Evolutionary conservation across 2,888 invertebrate genomes (phyloP).

Genomic region (Halictus ligatus): DNA sequence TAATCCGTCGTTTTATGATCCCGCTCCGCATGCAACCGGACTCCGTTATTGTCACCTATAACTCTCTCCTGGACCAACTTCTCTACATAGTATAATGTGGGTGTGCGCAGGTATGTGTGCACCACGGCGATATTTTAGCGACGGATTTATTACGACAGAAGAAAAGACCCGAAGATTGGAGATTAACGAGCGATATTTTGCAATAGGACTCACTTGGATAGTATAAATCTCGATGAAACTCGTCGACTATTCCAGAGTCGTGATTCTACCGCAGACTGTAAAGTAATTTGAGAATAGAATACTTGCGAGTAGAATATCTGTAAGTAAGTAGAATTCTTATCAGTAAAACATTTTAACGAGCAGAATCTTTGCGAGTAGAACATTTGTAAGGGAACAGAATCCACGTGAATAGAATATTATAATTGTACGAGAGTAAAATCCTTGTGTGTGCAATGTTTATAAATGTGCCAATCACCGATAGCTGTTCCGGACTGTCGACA

Average conservation of each 20-base stretch:
- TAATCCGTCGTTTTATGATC: conserved; percentile 79
- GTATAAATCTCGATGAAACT: conserved; percentile 15
- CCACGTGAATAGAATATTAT: no score
- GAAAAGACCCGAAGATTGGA: conserved; percentile 19
- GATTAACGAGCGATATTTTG: conserved; percentile 36
- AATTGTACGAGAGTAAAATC: no score
- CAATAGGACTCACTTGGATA: conserved; percentile 16
- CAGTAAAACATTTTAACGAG: no score
- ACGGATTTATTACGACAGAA: conserved; percentile 53
- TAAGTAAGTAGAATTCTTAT: no score
- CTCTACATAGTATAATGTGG: conserved; percentile 34
- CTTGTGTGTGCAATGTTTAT: background rate
- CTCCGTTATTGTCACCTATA: conserved; percentile 72
- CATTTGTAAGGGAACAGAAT: no score
- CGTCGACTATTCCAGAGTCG: conserved; percentile 14
- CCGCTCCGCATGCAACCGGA: conserved; percentile 55
- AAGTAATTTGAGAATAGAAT: background rate
- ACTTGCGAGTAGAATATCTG: background rate
- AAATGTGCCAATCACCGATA: no score
- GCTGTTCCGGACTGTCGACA: no score
- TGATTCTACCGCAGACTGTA: background rate
- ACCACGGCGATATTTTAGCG: conserved; percentile 47
- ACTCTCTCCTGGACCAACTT: conserved; percentile 53
- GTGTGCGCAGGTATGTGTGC: conserved; percentile 35
- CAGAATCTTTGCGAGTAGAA: no score